Evolutionary conservation across 1,140 invertebrate genomes (phyloP).

Genomic region (Heliconius congener): DNA sequence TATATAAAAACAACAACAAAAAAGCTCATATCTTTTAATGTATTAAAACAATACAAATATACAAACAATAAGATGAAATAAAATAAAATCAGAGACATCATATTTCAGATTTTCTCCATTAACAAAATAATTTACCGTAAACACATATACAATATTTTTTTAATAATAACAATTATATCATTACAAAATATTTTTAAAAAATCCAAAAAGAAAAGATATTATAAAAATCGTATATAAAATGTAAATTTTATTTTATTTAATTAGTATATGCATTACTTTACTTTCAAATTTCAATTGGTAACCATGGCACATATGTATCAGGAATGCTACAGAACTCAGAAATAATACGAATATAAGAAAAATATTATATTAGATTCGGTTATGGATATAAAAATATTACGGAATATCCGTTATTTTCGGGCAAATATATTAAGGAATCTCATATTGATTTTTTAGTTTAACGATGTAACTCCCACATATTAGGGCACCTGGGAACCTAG

Average conservation of each 20-base stretch:
- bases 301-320: slow-evolving; percentile 1
- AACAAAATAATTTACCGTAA: background rate
- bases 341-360: no score
- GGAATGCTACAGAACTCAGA: no score
- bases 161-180: no score
- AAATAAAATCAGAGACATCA: background rate
- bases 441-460: no score
- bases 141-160: background rate
- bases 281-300: background rate
- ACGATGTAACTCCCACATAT: no score
- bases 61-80: background rate
- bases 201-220: background rate
- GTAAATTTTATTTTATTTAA: background rate
- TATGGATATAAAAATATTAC: no score
- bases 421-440: no score
- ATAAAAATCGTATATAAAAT: slow-evolving; percentile 6
- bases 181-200: background rate
- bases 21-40: slow-evolving; percentile 1
- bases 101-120: background rate
- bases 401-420: no score
- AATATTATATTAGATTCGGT: no score
- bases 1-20: background rate
- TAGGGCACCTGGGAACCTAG: no score
- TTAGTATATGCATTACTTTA: background rate
- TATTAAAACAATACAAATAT: slow-evolving; percentile 9